phyloP scores from a whole-genome alignment of 1,140 invertebrate species.

The Bombus consobrinus region DNA sequence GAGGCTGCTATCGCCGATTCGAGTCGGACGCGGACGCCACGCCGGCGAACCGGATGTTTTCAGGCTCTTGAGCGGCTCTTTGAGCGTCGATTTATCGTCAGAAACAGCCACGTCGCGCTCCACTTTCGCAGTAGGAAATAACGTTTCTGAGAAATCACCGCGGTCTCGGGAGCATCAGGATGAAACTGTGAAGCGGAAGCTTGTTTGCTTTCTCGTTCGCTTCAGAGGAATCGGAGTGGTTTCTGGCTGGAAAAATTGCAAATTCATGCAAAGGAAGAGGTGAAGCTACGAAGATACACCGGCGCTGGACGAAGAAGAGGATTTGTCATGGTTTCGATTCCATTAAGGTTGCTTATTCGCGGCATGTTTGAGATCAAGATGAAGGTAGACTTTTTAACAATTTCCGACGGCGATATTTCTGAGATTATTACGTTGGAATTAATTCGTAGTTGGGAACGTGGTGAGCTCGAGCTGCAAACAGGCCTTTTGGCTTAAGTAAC shows the following conservation, averaged over 20 bases:
- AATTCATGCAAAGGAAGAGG: neutral
- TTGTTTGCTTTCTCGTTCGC: neutral
- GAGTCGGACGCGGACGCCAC: neutral
- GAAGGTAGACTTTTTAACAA: neutral
- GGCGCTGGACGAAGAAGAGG: neutral
- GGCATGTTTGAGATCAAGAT: neutral
- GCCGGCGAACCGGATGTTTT: neutral
- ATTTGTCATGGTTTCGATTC: neutral
- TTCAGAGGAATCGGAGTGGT: neutral
- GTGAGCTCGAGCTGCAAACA: neutral
- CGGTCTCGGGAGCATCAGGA: conserved; percentile 10
- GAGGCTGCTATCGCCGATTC: no score
- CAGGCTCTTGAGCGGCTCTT: neutral
- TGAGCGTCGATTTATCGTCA: conserved; percentile 17
- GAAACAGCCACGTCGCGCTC: neutral
- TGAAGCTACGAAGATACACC: no score
- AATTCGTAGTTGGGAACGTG: neutral
- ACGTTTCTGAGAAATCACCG: conserved; percentile 16
- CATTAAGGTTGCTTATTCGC: neutral
- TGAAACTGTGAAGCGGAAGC: neutral
- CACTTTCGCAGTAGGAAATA: conserved; percentile 2
- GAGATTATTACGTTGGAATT: neutral
- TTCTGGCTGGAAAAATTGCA: neutral
- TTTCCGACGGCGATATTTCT: neutral
- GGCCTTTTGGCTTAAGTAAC: neutral